Base-by-base conservation (phyloP, 2,113 vertebrate genomes). In the Sciurus niger region DNA sequence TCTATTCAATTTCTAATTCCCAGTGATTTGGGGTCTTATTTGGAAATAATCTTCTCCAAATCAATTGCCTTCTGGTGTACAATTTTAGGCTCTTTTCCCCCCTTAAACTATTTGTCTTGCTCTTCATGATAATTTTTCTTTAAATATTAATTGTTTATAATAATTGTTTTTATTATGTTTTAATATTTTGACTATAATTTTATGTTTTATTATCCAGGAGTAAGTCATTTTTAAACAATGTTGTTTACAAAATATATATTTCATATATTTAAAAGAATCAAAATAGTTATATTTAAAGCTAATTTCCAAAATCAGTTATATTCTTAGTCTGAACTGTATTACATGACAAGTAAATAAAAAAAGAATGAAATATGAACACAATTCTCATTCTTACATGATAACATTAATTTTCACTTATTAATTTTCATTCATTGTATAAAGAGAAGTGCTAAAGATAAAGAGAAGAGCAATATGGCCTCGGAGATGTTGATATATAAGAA, bases 1-100 rank as follows among this genome's bases (percentile, higher is more conserved):
- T 87, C 11, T 90, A 90, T 72, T 89, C 43, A 65, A 95, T 80
- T 80, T 85, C 65, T 43, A 84, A 79, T 67, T 78, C 70, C 8
- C 2, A 34, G 18, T 60, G 53, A 74, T 84, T 91, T 86, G 32
- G 14, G 32, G 12, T 68, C 30, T 96, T 84, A 78, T 84, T 84
- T 95, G 17, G 34, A 87, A 83, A 7, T 83, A 87, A 90, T 78
- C 43, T 65, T 85, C 4, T 85, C 51, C 76, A 87, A 93, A 91
- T 80, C 73, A 68, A 2, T 89, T 86, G 37, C 22, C 63, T 79
- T 88, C 17, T 51, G n/a, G 78, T 65, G 7, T 9, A 11, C 3
- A 87, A 48, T 79, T 58, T 95, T 86, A 73, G 58, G 7, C 8
- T 40, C 18, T n/a, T 43, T 46, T n/a, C 17, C 3, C 1, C 20